These are phyloP conservation scores for Pollachius pollachius DNA, from an alignment of 2,113 vertebrate species.

Conservation along the genomic window DNA sequence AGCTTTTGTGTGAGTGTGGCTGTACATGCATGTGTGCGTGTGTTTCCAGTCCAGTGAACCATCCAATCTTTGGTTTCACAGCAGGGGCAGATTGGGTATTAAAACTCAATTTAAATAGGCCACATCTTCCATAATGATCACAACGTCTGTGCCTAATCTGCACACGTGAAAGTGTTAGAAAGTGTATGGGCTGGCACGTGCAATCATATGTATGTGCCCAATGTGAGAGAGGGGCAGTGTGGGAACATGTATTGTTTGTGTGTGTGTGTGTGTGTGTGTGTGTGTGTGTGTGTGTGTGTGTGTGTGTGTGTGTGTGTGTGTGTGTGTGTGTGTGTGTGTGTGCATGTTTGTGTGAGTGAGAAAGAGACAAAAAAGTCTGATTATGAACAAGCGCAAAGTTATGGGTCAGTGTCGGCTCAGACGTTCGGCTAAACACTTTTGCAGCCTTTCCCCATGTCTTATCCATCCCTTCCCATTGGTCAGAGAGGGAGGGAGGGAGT, in stretches of 20 bases:
- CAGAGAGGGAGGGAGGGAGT: too few relatives aligned
- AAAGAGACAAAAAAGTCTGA: conserved; percentile 39
- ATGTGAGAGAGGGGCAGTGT: background rate
- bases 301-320: conserved; percentile 5
- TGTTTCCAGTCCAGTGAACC: conserved; percentile 39
- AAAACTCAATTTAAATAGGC: conserved; percentile 52
- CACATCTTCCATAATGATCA: conserved; percentile 47
- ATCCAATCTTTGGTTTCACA: conserved; percentile 47
- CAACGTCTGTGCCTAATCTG: conserved; percentile 7
- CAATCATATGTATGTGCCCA: background rate
- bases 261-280: too few relatives aligned
- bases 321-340: background rate
- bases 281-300: too few relatives aligned
- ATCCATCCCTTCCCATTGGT: too few relatives aligned
- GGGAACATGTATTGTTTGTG: too few relatives aligned
- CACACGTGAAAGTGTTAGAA: too few relatives aligned
- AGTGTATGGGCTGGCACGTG: conserved; percentile 13
- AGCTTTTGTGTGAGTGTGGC: conserved; percentile 1
- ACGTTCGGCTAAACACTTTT: too few relatives aligned
- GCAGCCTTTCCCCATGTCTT: too few relatives aligned
- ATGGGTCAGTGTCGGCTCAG: too few relatives aligned
- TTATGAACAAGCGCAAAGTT: conserved; percentile 35
- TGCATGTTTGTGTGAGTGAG: conserved; percentile 24
- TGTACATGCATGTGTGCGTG: conserved; percentile 11
- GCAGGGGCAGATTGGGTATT: conserved; percentile 45